Conservation (phyloP, 1,140 invertebrate species). For the Drosophila kohkoa region DNA sequence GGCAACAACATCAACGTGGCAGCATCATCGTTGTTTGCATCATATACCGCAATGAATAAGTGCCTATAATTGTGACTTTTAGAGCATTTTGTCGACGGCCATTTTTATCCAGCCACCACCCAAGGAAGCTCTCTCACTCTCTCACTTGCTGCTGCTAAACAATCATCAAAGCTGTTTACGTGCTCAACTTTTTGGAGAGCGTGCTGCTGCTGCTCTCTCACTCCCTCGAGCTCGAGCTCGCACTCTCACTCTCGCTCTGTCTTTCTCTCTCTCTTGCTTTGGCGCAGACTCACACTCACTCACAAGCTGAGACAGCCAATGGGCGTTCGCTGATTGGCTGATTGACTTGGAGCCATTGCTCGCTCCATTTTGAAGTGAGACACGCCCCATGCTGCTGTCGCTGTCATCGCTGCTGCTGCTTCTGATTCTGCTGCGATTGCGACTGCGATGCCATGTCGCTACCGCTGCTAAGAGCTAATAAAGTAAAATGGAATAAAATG, state of each 20-base stretch:
- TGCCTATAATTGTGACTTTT: slow-evolving; percentile 81
- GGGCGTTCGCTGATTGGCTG: slow-evolving; percentile 52
- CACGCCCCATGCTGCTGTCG: slow-evolving; percentile 40
- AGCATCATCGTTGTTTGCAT: slow-evolving; percentile 66
- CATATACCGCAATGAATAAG: slow-evolving; percentile 81
- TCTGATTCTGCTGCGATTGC: background rate
- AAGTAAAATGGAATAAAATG: slow-evolving; percentile 72
- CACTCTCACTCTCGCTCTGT: slow-evolving; percentile 20
- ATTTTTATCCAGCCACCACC: slow-evolving; percentile 55
- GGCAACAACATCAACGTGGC: background rate
- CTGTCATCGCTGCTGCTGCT: background rate
- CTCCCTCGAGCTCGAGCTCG: slow-evolving; percentile 18
- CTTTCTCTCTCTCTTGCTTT: slow-evolving; percentile 34
- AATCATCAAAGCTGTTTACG: slow-evolving; percentile 28
- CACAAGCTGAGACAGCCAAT: background rate
- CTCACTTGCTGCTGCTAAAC: background rate
- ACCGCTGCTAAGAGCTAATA: slow-evolving; percentile 58
- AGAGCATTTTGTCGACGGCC: slow-evolving; percentile 58
- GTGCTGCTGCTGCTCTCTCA: slow-evolving; percentile 8
- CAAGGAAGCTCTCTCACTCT: slow-evolving; percentile 16
- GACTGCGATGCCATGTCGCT: slow-evolving; percentile 5
- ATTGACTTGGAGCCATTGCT: slow-evolving; percentile 54
- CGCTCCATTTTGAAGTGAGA: slow-evolving; percentile 43
- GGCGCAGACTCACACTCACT: slow-evolving; percentile 44
- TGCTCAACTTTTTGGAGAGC: slow-evolving; percentile 7